These are phyloP conservation scores for Pogonognathellus flavescens DNA, from an alignment of 1,140 invertebrate species.

Conservation along the genomic window DNA sequence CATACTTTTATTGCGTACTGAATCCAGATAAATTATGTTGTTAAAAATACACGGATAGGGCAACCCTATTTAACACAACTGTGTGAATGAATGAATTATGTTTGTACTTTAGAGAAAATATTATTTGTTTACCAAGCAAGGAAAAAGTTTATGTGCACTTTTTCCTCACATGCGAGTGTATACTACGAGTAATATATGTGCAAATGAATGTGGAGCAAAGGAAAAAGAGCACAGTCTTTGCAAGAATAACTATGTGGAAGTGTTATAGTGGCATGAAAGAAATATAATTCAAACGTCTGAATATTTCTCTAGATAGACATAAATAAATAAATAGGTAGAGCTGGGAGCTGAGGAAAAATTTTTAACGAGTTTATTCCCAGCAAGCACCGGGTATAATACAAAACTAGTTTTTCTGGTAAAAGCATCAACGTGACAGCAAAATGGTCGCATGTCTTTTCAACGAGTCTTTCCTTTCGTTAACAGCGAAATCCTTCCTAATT, in stretches of 20 bases:
- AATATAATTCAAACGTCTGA: slow-evolving; percentile 50
- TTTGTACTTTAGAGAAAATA: not conserved
- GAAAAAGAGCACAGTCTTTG: slow-evolving; percentile 12
- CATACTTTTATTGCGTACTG: not conserved
- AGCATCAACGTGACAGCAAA: too few species aligned
- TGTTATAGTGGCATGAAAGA: slow-evolving; percentile 19
- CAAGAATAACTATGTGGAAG: not conserved
- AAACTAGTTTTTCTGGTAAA: slow-evolving; percentile 11
- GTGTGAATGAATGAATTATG: slow-evolving; percentile 38
- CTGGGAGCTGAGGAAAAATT: slow-evolving; percentile 29
- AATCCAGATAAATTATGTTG: not conserved
- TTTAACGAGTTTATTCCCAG: not conserved
- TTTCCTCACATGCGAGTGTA: not conserved
- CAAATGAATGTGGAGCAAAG: slow-evolving; percentile 31
- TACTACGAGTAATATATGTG: not conserved
- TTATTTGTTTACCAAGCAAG: not conserved
- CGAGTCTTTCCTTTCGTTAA: too few species aligned
- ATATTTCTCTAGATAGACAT: slow-evolving; percentile 58
- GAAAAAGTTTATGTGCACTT: slow-evolving; percentile 1
- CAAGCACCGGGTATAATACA: not conserved
- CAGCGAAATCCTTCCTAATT: too few species aligned
- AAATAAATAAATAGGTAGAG: slow-evolving; percentile 45
- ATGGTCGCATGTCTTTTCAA: too few species aligned
- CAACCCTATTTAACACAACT: not conserved
- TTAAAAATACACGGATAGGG: not conserved